phyloP scores from a whole-genome alignment of 2,113 vertebrate species.

The Cynoglossus semilaevis region DNA sequence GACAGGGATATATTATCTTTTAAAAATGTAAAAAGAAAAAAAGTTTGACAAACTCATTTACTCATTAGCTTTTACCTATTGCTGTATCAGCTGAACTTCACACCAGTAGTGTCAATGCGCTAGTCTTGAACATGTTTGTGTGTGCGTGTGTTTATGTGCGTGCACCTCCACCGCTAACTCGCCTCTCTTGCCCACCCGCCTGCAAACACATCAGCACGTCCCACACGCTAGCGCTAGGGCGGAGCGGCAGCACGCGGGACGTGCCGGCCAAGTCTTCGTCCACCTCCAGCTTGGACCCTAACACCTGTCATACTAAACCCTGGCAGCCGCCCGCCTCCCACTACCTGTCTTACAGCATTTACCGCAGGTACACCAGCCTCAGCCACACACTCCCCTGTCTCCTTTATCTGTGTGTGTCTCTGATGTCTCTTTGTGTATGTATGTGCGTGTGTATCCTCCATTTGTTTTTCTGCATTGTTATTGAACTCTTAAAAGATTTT shows the following conservation, averaged over 20 bases:
- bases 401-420: conserved; percentile 9
- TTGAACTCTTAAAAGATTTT: not conserved
- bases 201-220: conserved; percentile 75
- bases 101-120: too few species aligned
- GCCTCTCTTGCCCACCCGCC: conserved; percentile 67
- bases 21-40: too few species aligned
- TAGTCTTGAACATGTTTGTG: conserved; percentile 42
- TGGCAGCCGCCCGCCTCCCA: conserved; percentile 77
- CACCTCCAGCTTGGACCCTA: conserved; percentile 83
- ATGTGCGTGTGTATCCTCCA: conserved; percentile 4
- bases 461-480: not conserved
- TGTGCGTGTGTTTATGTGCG: conserved; percentile 52
- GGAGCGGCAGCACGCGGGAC: conserved; percentile 82
- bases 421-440: not conserved
- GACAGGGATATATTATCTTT: too few species aligned
- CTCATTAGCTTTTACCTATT: not conserved
- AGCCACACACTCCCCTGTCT: conserved; percentile 20
- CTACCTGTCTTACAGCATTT: conserved; percentile 82
- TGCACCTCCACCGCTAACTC: conserved; percentile 68
- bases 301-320: conserved; percentile 80
- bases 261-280: conserved; percentile 83
- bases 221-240: conserved; percentile 81
- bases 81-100: too few species aligned
- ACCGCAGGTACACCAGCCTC: conserved; percentile 77
- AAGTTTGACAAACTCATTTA: not conserved